Evolutionary conservation across 2,888 invertebrate species (phyloP), one percentile per base, ranked within the genome.

Genomic region (Cryptophagus acutangulus): DNA sequence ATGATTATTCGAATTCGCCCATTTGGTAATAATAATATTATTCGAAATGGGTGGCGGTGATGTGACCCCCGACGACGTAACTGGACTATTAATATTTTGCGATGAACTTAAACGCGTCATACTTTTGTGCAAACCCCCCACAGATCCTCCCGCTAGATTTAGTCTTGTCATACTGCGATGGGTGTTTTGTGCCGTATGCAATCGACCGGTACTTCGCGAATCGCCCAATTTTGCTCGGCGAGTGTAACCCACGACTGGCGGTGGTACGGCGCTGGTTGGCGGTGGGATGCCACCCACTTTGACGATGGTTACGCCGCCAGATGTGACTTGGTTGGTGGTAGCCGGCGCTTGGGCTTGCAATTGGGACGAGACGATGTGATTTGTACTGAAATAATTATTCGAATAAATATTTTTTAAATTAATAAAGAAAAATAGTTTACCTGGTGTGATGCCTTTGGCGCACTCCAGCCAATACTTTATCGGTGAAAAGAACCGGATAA

Each of bases 71-170:
- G 31, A 17, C 12, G 39, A 37, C 26, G 37, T 43, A 25, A 48
- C 48, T 18, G 56, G 50, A 6, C 49, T 45, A 18, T 65, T 61
- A 53, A 84, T 84, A 64, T 83, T 81, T 62, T 87, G 84, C 26
- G 85, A 85, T 9, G 84, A 84, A 45, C 85, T 85, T 44, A 87
- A 65, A 25, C 86, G 76, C 5, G 87, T 87, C 86, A 87, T 86
- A 63, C 87, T 87, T 64, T 86, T 87, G 63, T 87, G 86, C 2
- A 87, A 72, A 1, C 86, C 87, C 5, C 84, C 84, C 9, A 85
- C 82, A 0, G 84, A 84, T 10, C 84, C 84, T 15, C 81, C 82
- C 40, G 82, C 81, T 40, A 83, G 79, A 65, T 86, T 86, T 12
- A 88, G 74, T 29, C 85, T 71, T 0, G 86, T 87, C 81, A 87